phyloP scores from a whole-genome alignment of 2,797 vertebrate species.

The Trematomus bernacchii region DNA sequence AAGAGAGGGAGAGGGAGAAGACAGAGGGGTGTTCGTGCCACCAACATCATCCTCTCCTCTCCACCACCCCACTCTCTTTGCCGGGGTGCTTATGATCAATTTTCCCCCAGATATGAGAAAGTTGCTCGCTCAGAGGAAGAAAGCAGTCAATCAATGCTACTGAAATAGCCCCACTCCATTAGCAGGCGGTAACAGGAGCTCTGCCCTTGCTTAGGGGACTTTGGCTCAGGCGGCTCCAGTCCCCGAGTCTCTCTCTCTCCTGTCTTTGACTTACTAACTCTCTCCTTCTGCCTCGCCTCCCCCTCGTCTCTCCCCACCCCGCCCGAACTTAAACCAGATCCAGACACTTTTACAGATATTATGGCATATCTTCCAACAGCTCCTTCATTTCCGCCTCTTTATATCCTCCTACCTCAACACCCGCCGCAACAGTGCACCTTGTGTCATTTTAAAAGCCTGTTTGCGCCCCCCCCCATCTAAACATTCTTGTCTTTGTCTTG shows the following conservation, averaged over 20 bases:
- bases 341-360: constrained; percentile 77
- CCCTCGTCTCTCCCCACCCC: constrained; percentile 25
- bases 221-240: constrained; percentile 82
- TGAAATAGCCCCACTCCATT: constrained; percentile 90
- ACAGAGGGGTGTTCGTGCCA: constrained; percentile 70
- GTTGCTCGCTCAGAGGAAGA: constrained; percentile 87
- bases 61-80: constrained; percentile 65
- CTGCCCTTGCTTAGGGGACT: constrained; percentile 87
- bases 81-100: constrained; percentile 86
- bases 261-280: constrained; percentile 70
- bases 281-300: constrained; percentile 38
- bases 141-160: constrained; percentile 90
- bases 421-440: constrained; percentile 39
- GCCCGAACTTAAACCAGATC: constrained; percentile 69
- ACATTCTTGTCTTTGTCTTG: constrained; percentile 62
- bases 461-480: constrained; percentile 52
- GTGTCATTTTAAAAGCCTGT: constrained; percentile 69
- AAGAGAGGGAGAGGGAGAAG: constrained; percentile 52
- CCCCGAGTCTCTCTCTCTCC: constrained; percentile 64
- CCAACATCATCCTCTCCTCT: constrained; percentile 75
- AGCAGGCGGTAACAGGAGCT: constrained; percentile 88
- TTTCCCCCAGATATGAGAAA: constrained; percentile 87
- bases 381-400: constrained; percentile 66
- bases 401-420: constrained; percentile 68
- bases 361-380: constrained; percentile 63